Evolutionary conservation across 2,888 invertebrate genomes (phyloP), one percentile per base, ranked within the genome.

Genomic region (Leptogaster cylindrica): DNA sequence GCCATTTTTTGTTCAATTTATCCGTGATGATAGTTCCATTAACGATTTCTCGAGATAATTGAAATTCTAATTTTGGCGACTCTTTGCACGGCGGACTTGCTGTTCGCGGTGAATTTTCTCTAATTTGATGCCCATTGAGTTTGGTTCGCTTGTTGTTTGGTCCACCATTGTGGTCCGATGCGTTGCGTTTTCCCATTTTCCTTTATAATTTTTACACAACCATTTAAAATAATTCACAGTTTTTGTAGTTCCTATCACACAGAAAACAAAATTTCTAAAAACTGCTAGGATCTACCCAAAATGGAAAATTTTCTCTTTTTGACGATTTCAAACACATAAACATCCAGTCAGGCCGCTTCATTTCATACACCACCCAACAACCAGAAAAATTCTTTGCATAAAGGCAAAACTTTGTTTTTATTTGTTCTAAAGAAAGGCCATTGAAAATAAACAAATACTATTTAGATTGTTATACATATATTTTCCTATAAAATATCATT

Each of bases 1-100:
- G 88, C 97, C 97, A 97, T 77, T 89, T 85, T 75, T 91, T 92
- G 73, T 90, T 88, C 25, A 85, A 85, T 46, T 92, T 84, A 82
- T 96, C 96, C 58, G 87, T 88, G 68, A 97, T 83, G 64, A 94
- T 84, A 76, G 91, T 90, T 1, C 94, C 95, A 73, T 81, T 79
- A n/a, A 81, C 80, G 6, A 81, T 72, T 8, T 79, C 81, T n/a
- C 77, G 79, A 14, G 85, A 83, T 4, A 85, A 80, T 18, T 86
- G 76, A 28, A 86, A 86, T 8, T 79, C 78, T 41, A 80, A 80
- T 51, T 79, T 79, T 10, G 80, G 81, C 4, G 80, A 81, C 20
- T 80, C 79, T n/a, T 73, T 77, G 33, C 20, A 27, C 23, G n/a
- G 39, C 10, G 5, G 65, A n/a, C n/a, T n/a, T n/a, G n/a, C n/a